phyloP scores from a whole-genome alignment of 1,140 invertebrate species.

The Alviniconcha marisindica region DNA sequence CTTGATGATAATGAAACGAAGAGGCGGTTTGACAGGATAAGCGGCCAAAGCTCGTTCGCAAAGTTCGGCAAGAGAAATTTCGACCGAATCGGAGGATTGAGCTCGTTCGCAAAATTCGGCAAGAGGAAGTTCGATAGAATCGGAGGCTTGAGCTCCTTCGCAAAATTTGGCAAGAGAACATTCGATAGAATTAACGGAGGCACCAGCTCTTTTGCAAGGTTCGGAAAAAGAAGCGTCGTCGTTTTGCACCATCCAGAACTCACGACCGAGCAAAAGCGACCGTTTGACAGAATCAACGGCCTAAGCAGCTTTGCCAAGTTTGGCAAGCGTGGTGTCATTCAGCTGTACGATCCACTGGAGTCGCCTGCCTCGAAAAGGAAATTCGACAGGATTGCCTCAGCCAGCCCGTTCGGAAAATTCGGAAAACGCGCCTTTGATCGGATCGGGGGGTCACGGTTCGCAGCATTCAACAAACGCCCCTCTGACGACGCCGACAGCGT shows the following conservation, averaged over 20 bases:
- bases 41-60: background rate
- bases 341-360: no score
- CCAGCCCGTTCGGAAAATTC: background rate
- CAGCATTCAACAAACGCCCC: no score
- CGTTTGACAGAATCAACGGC: slow-evolving; percentile 6
- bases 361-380: background rate
- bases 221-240: slow-evolving; percentile 20
- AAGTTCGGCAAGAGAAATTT: background rate
- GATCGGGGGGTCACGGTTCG: no score
- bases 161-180: slow-evolving; percentile 17
- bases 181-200: slow-evolving; percentile 30
- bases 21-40: background rate
- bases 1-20: no score
- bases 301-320: slow-evolving; percentile 2
- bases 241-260: no score
- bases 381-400: slow-evolving; percentile 15
- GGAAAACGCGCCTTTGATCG: background rate
- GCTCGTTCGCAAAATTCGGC: slow-evolving; percentile 7
- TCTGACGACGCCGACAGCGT: background rate
- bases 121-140: slow-evolving; percentile 14
- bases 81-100: background rate
- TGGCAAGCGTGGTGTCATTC: background rate
- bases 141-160: background rate
- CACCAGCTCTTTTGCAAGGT: background rate
- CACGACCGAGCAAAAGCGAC: slow-evolving; percentile 27